A percentile compares a stretch with the other conserved stretches of the same genome.
Evolutionary conservation across 2,888 invertebrate genomes (phyloP).

Genomic region (Drosophila anomalata): DNA sequence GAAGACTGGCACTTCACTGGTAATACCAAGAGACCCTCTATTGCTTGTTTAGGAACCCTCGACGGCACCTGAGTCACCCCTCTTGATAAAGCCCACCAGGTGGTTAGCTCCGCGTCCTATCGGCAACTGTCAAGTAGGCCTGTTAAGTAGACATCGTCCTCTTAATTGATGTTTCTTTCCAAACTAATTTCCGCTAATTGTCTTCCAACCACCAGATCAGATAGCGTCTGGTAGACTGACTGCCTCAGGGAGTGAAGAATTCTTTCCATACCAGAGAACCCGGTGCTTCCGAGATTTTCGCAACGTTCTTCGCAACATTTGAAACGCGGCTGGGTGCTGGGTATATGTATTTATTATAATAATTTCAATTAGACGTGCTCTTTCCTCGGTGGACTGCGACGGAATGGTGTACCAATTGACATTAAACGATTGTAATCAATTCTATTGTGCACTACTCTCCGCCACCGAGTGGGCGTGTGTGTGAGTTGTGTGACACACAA

Average conservation of each 20-base stretch:
- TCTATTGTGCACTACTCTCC: slow-evolving; percentile 42
- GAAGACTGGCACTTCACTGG: neutral
- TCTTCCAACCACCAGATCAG: neutral
- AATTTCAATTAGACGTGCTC: slow-evolving; percentile 44
- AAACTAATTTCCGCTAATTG: slow-evolving; percentile 30
- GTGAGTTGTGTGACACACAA: slow-evolving; percentile 28
- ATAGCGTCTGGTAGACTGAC: neutral
- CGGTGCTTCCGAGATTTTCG: slow-evolving; percentile 25
- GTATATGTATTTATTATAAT: slow-evolving; percentile 6
- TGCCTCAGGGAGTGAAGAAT: too few species aligned
- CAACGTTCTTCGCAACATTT: slow-evolving; percentile 33
- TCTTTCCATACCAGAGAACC: slow-evolving; percentile 24
- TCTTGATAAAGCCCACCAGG: slow-evolving; percentile 15
- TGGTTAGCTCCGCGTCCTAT: neutral
- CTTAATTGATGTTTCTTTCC: slow-evolving; percentile 20
- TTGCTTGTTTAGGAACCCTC: neutral
- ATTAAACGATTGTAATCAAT: slow-evolving; percentile 51
- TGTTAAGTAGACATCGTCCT: slow-evolving; percentile 1
- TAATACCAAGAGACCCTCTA: neutral
- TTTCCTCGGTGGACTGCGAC: slow-evolving; percentile 33
- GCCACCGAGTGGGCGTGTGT: slow-evolving; percentile 20
- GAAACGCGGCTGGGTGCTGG: neutral
- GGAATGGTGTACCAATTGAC: slow-evolving; percentile 45
- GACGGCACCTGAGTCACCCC: neutral
- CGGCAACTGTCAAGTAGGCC: slow-evolving; percentile 17